These are phyloP conservation scores for Steinernema feltiae DNA, from an alignment of 1,140 invertebrate genomes.

Conservation along the genomic window DNA sequence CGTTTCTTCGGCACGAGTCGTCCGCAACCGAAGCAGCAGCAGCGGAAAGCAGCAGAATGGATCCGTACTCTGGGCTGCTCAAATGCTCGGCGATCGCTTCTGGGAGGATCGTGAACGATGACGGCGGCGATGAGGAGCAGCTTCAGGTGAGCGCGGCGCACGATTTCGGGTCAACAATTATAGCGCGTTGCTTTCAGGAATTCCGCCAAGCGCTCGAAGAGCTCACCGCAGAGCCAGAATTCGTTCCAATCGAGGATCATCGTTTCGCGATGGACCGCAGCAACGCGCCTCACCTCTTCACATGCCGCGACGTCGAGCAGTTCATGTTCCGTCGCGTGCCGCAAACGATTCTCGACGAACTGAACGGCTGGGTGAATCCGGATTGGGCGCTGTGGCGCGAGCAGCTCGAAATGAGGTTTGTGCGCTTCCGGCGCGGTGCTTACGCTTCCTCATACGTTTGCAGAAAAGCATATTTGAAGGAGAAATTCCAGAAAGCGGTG, in stretches of 20 bases:
- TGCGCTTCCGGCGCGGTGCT: no score
- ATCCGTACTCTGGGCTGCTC: neutral
- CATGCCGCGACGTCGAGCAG: neutral
- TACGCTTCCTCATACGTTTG: no score
- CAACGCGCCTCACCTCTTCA: neutral
- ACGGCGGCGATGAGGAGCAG: no score
- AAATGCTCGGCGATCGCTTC: neutral
- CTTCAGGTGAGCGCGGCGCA: no score
- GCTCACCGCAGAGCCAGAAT: neutral
- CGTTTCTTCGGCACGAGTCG: conserved; percentile 84
- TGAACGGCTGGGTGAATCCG: neutral
- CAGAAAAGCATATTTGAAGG: neutral
- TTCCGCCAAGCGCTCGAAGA: neutral
- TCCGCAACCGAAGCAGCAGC: conserved; percentile 66
- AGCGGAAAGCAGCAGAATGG: no score
- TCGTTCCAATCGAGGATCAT: neutral
- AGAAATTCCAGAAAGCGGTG: neutral
- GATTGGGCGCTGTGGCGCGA: neutral
- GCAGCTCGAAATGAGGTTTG: neutral
- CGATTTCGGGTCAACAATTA: neutral
- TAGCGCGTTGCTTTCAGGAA: neutral
- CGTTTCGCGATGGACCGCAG: neutral
- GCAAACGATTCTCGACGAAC: neutral
- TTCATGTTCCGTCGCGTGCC: neutral
- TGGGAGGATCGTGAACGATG: no score